Evolutionary conservation across 1,140 invertebrate species (phyloP).

Genomic region (Drosophila tropicalis): DNA sequence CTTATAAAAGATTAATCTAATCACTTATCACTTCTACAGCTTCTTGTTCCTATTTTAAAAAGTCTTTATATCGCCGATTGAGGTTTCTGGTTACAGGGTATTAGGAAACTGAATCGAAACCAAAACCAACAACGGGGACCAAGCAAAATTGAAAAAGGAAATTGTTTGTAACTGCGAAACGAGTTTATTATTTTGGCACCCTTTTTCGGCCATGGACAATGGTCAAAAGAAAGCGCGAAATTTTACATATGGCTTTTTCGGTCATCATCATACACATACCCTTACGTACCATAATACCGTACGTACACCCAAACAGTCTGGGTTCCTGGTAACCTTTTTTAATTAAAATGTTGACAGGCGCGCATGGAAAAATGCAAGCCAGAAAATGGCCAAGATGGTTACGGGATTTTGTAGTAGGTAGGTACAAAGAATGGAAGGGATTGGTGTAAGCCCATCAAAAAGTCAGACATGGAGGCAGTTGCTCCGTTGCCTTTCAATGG

Average conservation of each 20-base stretch:
- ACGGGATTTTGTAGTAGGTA: neutral
- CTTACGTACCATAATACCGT: neutral
- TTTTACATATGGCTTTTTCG: conserved; percentile 70
- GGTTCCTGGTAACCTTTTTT: conserved; percentile 80
- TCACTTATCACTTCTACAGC: too few species aligned
- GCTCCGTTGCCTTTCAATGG: conserved; percentile 38
- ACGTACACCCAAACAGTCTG: conserved; percentile 13
- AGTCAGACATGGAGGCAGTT: conserved; percentile 41
- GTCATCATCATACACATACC: neutral
- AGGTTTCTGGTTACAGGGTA: neutral
- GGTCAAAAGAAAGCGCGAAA: conserved; percentile 70
- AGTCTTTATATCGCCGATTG: neutral
- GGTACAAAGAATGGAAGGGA: neutral
- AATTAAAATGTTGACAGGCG: conserved; percentile 83
- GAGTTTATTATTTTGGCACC: conserved; percentile 83
- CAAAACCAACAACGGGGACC: conserved; percentile 43
- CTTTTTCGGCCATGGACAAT: conserved; percentile 60
- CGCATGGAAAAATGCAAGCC: conserved; percentile 74
- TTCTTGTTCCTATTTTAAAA: neutral
- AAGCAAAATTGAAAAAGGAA: conserved; percentile 82
- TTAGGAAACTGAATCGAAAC: conserved; percentile 24
- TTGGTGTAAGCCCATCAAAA: conserved; percentile 34
- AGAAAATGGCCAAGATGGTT: conserved; percentile 16
- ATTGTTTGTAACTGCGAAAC: conserved; percentile 83
- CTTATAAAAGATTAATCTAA: too few species aligned